These are phyloP conservation scores for Scelioninae gen. 1 DNA, from an alignment of 2,888 invertebrate genomes.

Conservation along the genomic window DNA sequence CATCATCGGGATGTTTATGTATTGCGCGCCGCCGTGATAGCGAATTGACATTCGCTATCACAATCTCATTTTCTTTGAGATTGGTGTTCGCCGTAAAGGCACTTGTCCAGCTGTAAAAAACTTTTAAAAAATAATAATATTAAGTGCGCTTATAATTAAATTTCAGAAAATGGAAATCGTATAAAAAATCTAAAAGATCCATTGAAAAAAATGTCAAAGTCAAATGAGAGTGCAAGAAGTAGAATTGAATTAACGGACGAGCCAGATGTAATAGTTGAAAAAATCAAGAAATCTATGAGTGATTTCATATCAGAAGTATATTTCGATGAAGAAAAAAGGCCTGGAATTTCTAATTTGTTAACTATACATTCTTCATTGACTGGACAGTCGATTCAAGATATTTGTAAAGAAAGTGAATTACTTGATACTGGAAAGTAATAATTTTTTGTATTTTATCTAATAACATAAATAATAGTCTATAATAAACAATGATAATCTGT, in stretches of 20 bases:
- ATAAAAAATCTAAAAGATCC: conserved; percentile 95
- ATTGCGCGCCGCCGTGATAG: too few relatives aligned
- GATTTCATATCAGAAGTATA: conserved; percentile 94
- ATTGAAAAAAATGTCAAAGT: conserved; percentile 98
- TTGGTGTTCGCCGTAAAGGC: too few relatives aligned
- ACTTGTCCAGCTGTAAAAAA: too few relatives aligned
- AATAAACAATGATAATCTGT: too few relatives aligned
- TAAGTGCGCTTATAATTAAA: conserved; percentile 16
- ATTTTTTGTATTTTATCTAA: conserved; percentile 4
- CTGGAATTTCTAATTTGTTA: conserved; percentile 96
- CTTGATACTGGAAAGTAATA: conserved; percentile 90
- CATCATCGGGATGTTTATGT: too few relatives aligned
- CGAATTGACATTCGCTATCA: too few relatives aligned
- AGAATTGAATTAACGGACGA: conserved; percentile 92
- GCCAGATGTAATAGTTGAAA: conserved; percentile 88
- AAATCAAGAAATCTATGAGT: conserved; percentile 94
- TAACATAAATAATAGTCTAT: too few relatives aligned
- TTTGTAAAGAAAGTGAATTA: conserved; percentile 87
- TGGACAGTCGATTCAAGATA: conserved; percentile 88
- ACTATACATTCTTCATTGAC: conserved; percentile 91
- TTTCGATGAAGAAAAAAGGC: conserved; percentile 91
- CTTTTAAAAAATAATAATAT: background rate
- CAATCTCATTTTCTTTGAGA: too few relatives aligned
- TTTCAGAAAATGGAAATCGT: conserved; percentile 82
- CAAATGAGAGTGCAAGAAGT: conserved; percentile 91